Conservation (phyloP, 1,140 invertebrate species). For the Drosophila mojavensis region DNA sequence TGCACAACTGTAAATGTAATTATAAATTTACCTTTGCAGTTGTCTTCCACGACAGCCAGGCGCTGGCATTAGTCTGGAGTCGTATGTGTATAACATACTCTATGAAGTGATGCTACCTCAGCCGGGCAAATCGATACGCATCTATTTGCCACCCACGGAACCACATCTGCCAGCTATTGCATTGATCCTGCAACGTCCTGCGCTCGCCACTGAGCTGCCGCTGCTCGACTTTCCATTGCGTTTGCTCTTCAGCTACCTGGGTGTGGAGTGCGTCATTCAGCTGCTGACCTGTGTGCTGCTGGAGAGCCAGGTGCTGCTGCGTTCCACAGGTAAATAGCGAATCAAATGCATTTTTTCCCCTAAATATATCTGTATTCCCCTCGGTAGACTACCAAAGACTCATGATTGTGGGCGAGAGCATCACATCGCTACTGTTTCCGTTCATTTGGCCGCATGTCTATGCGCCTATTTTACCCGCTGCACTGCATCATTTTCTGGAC, state of each 20-base stretch:
- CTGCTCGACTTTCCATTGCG: conserved; percentile 96
- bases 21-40: conserved; percentile 82
- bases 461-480: conserved; percentile 98
- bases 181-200: conserved; percentile 89
- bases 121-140: conserved; percentile 93
- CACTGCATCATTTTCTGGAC: conserved; percentile 98
- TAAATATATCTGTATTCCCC: not conserved
- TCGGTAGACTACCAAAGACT: conserved; percentile 95
- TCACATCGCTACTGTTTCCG: conserved; percentile 95
- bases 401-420: conserved; percentile 98
- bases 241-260: conserved; percentile 93
- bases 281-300: conserved; percentile 97
- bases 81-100: conserved; percentile 97
- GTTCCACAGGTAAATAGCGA: conserved; percentile 90
- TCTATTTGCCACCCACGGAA: conserved; percentile 90
- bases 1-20: too few species aligned
- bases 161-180: conserved; percentile 89
- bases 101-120: conserved; percentile 96
- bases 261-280: conserved; percentile 95
- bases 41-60: conserved; percentile 90
- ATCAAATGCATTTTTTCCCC: not conserved
- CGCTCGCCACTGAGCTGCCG: conserved; percentile 91
- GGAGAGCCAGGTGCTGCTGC: conserved; percentile 98
- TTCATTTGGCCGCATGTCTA: conserved; percentile 99
- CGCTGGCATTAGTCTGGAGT: conserved; percentile 92